Base-by-base conservation (phyloP, 2,888 invertebrate species). In the Cephus rjabovi region DNA sequence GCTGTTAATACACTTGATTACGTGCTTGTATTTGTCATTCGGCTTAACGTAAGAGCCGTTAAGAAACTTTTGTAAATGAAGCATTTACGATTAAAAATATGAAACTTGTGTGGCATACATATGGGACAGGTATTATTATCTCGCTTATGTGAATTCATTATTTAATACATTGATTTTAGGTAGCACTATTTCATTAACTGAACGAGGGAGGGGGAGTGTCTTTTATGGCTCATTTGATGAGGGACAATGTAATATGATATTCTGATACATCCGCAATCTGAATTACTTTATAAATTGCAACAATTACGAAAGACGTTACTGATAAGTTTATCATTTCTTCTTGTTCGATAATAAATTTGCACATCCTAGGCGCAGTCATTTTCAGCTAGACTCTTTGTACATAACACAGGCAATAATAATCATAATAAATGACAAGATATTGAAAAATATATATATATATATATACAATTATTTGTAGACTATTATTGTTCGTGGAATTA, bases 301-400 rank as follows among this genome's bases (percentile, higher is more conserved):
- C 70, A 69, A 75, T 76, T 71, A 73, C 75, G 77, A 80, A 79
- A 78, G 76, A 82, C 76, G 76, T 73, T 80, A 75, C 31, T 34
- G 31, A 76, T 81, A 79, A 79, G 81, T 80, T 83, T 31, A 78
- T 77, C 75, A 76, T 23, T 79, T 81, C 9, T 56, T 56, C 23
- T 56, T 56, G 56, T 56, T 56, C 23, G 23, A 56, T 56, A 56
- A 74, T 71, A 74, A 74, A 56, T 79, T 76, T 68, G 23, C 78
- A 78, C 73, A 75, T 77, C 74, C 76, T 74, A 79, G 78, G 77
- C 76, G 34, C 75, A 75, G 75, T 78, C 77, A 71, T 73, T 68
- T 80, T 82, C 75, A 80, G 81, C 80, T 76, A 75, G 81, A 75
- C 79, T 79, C 71, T 81, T 82, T 82, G 80, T 82, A 83, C 71